Evolutionary conservation across 2,888 invertebrate species (phyloP).

Genomic region (Tigriopus californicus): DNA sequence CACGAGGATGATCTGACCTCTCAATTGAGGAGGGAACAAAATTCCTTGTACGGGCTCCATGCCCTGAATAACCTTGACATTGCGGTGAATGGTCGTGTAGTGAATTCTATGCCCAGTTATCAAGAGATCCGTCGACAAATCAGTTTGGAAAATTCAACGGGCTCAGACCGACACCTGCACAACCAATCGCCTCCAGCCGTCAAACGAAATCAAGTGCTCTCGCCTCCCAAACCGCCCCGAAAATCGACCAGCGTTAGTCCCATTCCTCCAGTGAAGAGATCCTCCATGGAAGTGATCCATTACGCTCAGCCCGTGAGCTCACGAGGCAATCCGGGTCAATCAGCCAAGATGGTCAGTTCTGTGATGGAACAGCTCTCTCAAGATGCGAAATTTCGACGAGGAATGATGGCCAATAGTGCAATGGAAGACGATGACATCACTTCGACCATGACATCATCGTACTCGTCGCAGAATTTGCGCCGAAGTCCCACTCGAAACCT

Average conservation of each 20-base stretch:
- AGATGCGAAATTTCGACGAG: neutral
- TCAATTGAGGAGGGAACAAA: neutral
- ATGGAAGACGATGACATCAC: neutral
- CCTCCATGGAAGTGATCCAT: neutral
- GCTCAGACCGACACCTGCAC: neutral
- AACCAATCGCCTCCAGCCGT: no score
- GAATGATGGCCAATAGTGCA: neutral
- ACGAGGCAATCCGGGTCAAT: neutral
- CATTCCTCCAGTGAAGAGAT: neutral
- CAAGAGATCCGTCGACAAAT: neutral
- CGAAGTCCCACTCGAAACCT: neutral
- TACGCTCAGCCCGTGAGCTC: neutral
- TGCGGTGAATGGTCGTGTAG: slow-evolving; percentile 7
- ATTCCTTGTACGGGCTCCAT: slow-evolving; percentile 1
- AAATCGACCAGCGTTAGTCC: neutral
- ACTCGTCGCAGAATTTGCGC: neutral
- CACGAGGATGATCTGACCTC: neutral
- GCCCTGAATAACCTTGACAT: slow-evolving; percentile 8
- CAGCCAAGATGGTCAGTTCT: neutral
- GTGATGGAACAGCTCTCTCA: no score
- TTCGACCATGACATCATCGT: neutral
- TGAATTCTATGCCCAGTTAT: slow-evolving; percentile 4
- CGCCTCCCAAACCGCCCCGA: neutral
- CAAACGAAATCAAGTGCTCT: no score
- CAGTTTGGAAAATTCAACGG: neutral